These are phyloP conservation scores for Cremastinae sp. DNA, from an alignment of 2,888 invertebrate species.

Conservation along the genomic window DNA sequence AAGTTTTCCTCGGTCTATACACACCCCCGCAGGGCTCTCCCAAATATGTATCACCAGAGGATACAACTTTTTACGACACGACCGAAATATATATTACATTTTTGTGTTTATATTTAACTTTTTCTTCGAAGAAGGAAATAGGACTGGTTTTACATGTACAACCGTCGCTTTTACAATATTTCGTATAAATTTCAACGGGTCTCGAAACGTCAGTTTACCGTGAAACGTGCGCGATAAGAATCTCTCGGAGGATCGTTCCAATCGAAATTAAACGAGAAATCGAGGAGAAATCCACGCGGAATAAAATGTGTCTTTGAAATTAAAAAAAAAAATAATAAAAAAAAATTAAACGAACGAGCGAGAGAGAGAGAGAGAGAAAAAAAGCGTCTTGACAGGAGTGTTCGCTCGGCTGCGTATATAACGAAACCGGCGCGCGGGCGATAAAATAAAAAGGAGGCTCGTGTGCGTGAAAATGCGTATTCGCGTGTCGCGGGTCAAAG, in stretches of 20 bases:
- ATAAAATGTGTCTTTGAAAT: constrained; percentile 13
- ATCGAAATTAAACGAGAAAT: constrained; percentile 10
- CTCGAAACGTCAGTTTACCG: background rate
- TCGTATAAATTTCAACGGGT: background rate
- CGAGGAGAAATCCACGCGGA: background rate
- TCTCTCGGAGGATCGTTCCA: background rate
- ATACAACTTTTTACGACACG: constrained; percentile 5
- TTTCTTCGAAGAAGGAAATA: constrained; percentile 20
- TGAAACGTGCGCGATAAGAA: constrained; percentile 6
- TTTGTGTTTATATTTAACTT: constrained; percentile 18
- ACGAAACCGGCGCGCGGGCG: constrained; percentile 35
- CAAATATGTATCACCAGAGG: constrained; percentile 31
- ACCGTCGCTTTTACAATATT: background rate
- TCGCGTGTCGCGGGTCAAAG: constrained; percentile 56
- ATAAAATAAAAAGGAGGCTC: constrained; percentile 25
- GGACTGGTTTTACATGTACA: background rate
- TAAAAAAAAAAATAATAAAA: constrained; percentile 7
- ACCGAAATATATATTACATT: constrained; percentile 31
- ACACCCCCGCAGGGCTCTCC: constrained; percentile 17
- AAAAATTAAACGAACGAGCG: background rate
- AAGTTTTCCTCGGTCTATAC: constrained; percentile 27
- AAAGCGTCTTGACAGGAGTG: constrained; percentile 16
- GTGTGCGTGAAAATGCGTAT: constrained; percentile 57
- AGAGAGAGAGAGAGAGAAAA: background rate
- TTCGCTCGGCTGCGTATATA: constrained; percentile 40